These are phyloP conservation scores for Eupithecia subfuscata DNA, from an alignment of 2,888 invertebrate genomes.

Conservation along the genomic window DNA sequence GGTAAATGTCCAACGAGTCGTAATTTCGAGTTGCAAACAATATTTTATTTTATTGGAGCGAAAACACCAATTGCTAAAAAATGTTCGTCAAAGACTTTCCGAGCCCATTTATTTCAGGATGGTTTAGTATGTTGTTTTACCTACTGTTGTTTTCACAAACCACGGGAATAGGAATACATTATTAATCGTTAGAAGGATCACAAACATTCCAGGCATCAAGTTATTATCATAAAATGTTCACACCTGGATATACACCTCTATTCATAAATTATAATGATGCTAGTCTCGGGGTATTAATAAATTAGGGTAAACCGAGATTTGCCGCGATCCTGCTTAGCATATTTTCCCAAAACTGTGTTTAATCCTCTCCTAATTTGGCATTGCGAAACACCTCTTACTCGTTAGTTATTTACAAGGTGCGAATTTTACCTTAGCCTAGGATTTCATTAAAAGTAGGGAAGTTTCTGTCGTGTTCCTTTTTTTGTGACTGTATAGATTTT, in stretches of 20 bases:
- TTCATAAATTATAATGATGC: constrained; percentile 44
- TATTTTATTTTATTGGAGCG: neutral
- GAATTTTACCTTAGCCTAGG: neutral
- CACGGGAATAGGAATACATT: neutral
- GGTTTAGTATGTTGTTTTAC: no score
- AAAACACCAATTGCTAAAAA: neutral
- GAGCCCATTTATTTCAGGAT: neutral
- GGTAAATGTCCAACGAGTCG: neutral
- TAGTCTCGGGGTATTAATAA: neutral
- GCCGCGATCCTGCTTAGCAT: constrained; percentile 6
- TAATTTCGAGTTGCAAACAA: neutral
- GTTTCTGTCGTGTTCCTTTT: neutral
- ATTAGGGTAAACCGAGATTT: constrained; percentile 12
- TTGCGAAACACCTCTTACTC: neutral
- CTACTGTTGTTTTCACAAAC: neutral
- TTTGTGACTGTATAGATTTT: neutral
- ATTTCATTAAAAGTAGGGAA: neutral
- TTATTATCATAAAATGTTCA: constrained; percentile 33
- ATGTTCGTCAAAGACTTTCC: neutral
- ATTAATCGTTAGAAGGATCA: constrained; percentile 20
- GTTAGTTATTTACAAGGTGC: neutral
- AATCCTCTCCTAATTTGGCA: neutral
- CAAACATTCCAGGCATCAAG: constrained; percentile 6
- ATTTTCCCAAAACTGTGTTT: neutral
- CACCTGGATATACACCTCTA: constrained; percentile 39